Evolutionary conservation across 2,113 vertebrate species (phyloP).

Genomic region (Hydrochoerus hydrochaeris): DNA sequence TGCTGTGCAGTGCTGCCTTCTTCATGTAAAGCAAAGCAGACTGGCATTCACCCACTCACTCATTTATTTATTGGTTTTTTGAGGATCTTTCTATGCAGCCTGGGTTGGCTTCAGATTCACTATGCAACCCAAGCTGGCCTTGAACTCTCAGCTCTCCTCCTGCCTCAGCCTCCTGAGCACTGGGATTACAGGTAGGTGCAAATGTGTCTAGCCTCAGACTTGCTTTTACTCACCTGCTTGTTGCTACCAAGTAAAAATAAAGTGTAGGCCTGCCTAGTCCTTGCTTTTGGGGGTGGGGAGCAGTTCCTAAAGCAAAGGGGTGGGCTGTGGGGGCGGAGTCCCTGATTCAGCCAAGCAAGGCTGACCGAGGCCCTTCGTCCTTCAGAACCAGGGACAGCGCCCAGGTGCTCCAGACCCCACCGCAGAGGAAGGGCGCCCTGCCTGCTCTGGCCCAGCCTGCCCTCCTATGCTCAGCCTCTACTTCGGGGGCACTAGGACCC

Average conservation of each 20-base stretch:
- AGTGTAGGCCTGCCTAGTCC: background rate
- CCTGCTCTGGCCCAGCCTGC: background rate
- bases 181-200: background rate
- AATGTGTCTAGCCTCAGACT: background rate
- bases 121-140: background rate
- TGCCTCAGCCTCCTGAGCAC: background rate
- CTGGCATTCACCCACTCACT: background rate
- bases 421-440: background rate
- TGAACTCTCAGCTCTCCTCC: background rate
- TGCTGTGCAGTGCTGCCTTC: background rate
- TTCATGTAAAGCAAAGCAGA: background rate
- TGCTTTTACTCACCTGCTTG: background rate
- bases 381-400: background rate
- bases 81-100: background rate
- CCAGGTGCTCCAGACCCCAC: background rate
- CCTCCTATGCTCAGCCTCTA: background rate
- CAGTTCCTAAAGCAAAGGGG: background rate
- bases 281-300: background rate
- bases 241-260: background rate
- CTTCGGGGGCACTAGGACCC: background rate
- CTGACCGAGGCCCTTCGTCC: background rate
- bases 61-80: background rate
- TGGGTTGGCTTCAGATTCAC: background rate
- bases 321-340: no score
- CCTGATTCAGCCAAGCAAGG: background rate